A percentile compares a stretch with the other conserved stretches of the same genome.
phyloP scores from a whole-genome alignment of 1,140 invertebrate species.

The Anagrus nilaparvatae region DNA sequence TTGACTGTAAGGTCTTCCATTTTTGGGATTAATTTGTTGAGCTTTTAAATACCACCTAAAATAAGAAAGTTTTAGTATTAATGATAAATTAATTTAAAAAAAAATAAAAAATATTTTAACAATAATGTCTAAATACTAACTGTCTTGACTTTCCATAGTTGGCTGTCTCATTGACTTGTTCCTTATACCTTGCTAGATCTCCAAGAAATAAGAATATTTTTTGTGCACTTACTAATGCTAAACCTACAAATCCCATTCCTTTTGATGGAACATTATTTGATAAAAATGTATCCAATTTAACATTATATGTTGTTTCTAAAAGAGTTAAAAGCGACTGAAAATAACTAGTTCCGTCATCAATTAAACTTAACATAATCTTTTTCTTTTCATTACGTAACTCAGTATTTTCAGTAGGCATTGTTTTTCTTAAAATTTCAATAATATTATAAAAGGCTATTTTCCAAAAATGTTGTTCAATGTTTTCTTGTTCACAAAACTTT shows the following conservation, averaged over 20 bases:
- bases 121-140: slow-evolving; percentile 39
- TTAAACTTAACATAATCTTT: slow-evolving; percentile 57
- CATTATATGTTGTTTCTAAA: slow-evolving; percentile 64
- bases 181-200: slow-evolving; percentile 82
- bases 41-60: slow-evolving; percentile 83
- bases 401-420: slow-evolving; percentile 44
- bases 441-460: slow-evolving; percentile 86
- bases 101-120: slow-evolving; percentile 9
- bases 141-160: slow-evolving; percentile 80
- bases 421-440: slow-evolving; percentile 70
- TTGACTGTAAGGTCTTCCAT: slow-evolving; percentile 90
- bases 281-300: slow-evolving; percentile 53
- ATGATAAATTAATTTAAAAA: neutral
- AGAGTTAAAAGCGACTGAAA: slow-evolving; percentile 65
- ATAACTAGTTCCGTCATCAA: slow-evolving; percentile 71
- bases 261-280: slow-evolving; percentile 44
- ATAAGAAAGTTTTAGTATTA: slow-evolving; percentile 15
- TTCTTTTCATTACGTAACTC: slow-evolving; percentile 48
- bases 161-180: slow-evolving; percentile 69
- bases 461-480: slow-evolving; percentile 86
- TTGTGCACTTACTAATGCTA: slow-evolving; percentile 75
- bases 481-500: slow-evolving; percentile 79
- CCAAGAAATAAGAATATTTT: slow-evolving; percentile 82
- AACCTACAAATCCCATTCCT: slow-evolving; percentile 55
- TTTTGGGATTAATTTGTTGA: slow-evolving; percentile 87